Conservation (phyloP, 2,113 vertebrate genomes). For the Gymnarchus niloticus region DNA sequence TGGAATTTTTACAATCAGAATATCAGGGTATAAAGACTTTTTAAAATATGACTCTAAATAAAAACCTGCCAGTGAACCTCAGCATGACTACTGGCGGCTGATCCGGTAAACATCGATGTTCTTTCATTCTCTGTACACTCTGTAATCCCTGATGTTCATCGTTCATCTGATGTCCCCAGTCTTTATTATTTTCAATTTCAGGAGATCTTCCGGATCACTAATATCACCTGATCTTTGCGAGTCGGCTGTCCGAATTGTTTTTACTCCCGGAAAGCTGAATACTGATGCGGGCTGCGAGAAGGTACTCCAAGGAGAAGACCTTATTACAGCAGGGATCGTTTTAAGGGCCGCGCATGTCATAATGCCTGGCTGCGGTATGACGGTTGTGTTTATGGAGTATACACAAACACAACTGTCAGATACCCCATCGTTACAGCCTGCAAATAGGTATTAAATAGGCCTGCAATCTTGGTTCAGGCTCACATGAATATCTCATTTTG, state of each 20-base stretch:
- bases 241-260: background rate
- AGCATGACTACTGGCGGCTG: background rate
- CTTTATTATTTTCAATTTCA: background rate
- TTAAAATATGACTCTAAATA: background rate
- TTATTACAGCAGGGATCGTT: background rate
- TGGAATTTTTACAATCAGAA: background rate
- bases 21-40: background rate
- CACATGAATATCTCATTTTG: conserved; percentile 1
- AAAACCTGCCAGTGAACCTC: background rate
- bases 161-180: background rate
- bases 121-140: background rate
- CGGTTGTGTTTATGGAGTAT: background rate
- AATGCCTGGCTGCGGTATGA: background rate
- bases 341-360: background rate
- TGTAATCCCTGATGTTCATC: background rate
- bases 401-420: conserved; percentile 3
- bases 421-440: conserved; percentile 16
- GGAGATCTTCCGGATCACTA: background rate
- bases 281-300: background rate
- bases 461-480: background rate
- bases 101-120: background rate
- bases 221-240: background rate
- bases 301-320: background rate
- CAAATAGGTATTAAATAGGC: conserved; percentile 5
- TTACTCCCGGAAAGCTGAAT: background rate